Evolutionary conservation across 1,140 invertebrate species (phyloP), one percentile per base, ranked within the genome.

Genomic region (Dreissena rostriformis): DNA sequence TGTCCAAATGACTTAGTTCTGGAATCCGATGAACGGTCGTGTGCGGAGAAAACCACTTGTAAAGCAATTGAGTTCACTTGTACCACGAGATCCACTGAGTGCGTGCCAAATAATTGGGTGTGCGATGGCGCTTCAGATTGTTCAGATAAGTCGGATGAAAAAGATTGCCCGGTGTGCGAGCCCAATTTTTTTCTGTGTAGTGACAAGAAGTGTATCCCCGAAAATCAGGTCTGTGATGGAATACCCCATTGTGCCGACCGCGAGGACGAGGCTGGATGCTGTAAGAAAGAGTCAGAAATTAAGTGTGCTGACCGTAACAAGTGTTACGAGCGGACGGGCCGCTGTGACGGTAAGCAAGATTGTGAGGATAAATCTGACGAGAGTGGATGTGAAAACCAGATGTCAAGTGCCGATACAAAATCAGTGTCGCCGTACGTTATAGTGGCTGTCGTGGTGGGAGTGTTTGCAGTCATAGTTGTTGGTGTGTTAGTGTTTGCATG

Each of bases 101-200:
- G 93, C 85, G 92, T 93, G 28, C 92, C 92, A 4, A 77, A 84
- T 26, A 86, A 87, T 19, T 93, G 92, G 92, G 85, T 85, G 28
- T 96, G 96, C 93, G 94, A 96, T 91, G 88, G 90, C n/a, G 71
- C 82, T 14, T 71, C 87, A 1, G 97, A 98, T 89, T 98, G 97
- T 88, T 95, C 95, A 0, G 97, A 98, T 91, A 93, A 94, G 55
- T 96, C 96, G 0, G 97, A 98, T 90, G 97, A 98, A 0, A 96
- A 1, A 96, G 97, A 57, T 96, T 98, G 11, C 97, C 97, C 0
- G 96, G 98, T 84, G 94, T 92, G 91, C 83, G 98, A 97, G 88
- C 97, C 75, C 1, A 73, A 67, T 15, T 82, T 91, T 80, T 92
- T 90, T 72, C 86, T 87, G 57, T 93, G 92, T 86, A 68, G 84